Evolutionary conservation across 2,888 invertebrate genomes (phyloP).

Genomic region (Dastarcus helophoroides): DNA sequence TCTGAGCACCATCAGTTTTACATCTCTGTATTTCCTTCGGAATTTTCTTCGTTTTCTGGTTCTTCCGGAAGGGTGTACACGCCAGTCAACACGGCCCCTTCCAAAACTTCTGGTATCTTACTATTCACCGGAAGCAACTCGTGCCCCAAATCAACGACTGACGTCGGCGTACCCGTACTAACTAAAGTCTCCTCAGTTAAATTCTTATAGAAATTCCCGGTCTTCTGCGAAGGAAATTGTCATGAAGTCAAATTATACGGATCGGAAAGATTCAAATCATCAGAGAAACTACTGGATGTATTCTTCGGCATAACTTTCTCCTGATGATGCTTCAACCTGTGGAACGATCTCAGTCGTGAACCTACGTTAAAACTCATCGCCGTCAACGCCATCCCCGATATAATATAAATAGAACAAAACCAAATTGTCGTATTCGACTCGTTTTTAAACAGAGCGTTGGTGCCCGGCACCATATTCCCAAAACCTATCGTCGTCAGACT

Average conservation of each 20-base stretch:
- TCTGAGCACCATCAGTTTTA: no score
- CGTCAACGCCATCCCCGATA: conserved; percentile 76
- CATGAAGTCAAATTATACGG: conserved; percentile 61
- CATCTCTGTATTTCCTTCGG: conserved; percentile 34
- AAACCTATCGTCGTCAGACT: conserved; percentile 83
- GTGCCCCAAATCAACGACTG: conserved; percentile 31
- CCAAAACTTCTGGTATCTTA: conserved; percentile 34
- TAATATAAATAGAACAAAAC: conserved; percentile 81
- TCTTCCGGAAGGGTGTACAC: conserved; percentile 47
- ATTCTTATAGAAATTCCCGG: conserved; percentile 44
- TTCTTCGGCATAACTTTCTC: conserved; percentile 25
- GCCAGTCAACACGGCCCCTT: conserved; percentile 38
- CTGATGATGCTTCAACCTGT: conserved; percentile 58
- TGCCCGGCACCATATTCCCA: conserved; percentile 72
- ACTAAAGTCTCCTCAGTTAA: conserved; percentile 47
- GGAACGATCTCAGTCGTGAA: conserved; percentile 79
- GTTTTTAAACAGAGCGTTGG: conserved; percentile 42
- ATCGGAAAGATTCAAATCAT: conserved; percentile 50
- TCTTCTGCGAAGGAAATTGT: conserved; percentile 51
- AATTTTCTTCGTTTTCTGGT: conserved; percentile 41
- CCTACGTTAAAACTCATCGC: conserved; percentile 87
- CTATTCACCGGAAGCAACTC: conserved; percentile 23
- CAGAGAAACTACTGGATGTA: conserved; percentile 43
- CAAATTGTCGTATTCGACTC: conserved; percentile 64
- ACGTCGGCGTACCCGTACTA: conserved; percentile 43